Base-by-base conservation (phyloP, 92 coral and sea anemone genomes). In the Epizoanthus stellaris region DNA sequence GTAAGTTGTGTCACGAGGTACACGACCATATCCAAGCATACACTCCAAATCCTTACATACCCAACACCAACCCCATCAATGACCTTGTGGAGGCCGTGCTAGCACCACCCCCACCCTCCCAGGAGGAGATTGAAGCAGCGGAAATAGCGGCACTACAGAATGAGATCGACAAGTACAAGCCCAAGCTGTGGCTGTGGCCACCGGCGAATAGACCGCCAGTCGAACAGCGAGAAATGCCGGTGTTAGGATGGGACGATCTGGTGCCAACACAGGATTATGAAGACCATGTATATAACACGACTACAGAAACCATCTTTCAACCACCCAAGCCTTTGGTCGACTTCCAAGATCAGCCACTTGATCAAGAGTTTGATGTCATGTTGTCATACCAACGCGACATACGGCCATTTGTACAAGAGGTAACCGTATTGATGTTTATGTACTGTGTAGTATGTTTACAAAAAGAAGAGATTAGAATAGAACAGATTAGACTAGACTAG, bases 351-450 rank as follows among this genome's bases (percentile, higher is more conserved):
- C 71, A 4, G 53, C 83, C 83, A 12, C 45, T 79, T 20, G 60
- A 79, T 12, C 83, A 79, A 6, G 83, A 79, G 40, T 79, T 79
- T 63, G 83, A 79, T 40, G 83, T 63, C 43, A 79, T 79, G 83
- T 21, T 79, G 61, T 79, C 83, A 1, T 79, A 79, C 67, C 83
- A 79, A 45, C 67, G 67, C 23, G 83, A 79, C 60, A 79, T 67
- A 42, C 61, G 83, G 40, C 83, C 83, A 39, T 79, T 79, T 6
- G 83, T 79, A 38, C 83, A 79, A 79, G 83, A 79, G 8, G 83
- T 79, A 79, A 79, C 42, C 49, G 40, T 40, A 16, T 5, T 67
- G 73, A 38, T 36, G 42, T 34, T 52, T 52, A 52, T 34, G 43
- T 67, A 67, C 14, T 52, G 56, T 52, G 56, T 52, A 52, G 56